These are phyloP conservation scores for Bubo scandiacus DNA, from an alignment of 2,113 vertebrate genomes.

Conservation along the genomic window DNA sequence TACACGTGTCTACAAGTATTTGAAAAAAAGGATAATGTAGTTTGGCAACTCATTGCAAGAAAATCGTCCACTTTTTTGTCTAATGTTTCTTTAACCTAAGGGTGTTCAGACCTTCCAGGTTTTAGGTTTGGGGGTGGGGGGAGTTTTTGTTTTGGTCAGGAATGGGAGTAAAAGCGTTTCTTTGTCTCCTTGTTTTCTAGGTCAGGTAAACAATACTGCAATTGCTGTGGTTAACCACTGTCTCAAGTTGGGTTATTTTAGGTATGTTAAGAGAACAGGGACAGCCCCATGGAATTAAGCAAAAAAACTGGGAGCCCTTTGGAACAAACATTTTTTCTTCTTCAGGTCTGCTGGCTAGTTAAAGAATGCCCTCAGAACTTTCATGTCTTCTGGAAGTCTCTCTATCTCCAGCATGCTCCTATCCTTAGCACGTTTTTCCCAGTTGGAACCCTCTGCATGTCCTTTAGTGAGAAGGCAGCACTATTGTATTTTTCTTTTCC, in stretches of 20 bases:
- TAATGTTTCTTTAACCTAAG: background rate
- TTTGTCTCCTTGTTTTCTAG: background rate
- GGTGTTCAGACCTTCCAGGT: background rate
- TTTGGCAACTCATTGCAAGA: background rate
- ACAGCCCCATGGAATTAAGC: background rate
- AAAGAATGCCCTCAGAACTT: background rate
- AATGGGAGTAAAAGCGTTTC: background rate
- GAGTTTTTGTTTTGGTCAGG: background rate
- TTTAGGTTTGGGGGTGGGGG: background rate
- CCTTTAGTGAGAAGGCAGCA: background rate
- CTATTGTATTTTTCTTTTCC: background rate
- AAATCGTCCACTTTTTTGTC: background rate
- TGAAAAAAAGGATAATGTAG: background rate
- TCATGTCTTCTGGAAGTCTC: background rate
- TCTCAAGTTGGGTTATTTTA: background rate
- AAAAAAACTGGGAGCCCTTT: background rate
- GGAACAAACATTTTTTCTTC: background rate
- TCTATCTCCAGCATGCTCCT: background rate
- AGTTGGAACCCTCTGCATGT: background rate
- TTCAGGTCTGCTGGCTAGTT: background rate
- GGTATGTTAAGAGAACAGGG: background rate
- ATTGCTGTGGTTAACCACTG: background rate
- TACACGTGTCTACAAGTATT: accelerated
- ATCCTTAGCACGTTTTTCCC: background rate
- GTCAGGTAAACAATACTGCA: background rate